phyloP scores from a whole-genome alignment of 2,888 invertebrate species.

The Furcula furcula region DNA sequence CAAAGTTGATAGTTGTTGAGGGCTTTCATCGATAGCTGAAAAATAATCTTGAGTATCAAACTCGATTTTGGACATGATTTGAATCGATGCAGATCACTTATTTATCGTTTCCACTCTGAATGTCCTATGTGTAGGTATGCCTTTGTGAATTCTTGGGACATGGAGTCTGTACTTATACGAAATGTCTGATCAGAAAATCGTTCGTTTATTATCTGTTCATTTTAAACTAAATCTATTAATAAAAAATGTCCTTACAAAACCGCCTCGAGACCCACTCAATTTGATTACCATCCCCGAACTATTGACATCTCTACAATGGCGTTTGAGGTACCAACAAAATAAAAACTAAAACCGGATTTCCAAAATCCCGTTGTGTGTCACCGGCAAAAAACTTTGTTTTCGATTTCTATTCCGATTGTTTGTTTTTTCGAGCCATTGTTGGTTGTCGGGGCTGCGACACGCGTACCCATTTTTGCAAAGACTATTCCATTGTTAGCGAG shows the following conservation, averaged over 20 bases:
- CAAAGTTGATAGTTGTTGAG: too few relatives aligned
- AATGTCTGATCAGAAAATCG: too few relatives aligned
- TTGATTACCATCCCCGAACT: slow-evolving; percentile 38
- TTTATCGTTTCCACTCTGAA: too few relatives aligned
- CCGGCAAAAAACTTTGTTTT: slow-evolving; percentile 76
- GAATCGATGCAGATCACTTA: too few relatives aligned
- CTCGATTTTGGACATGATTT: too few relatives aligned
- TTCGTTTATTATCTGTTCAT: too few relatives aligned
- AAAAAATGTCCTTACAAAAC: slow-evolving; percentile 3
- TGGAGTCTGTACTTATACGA: too few relatives aligned
- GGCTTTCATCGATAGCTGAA: too few relatives aligned
- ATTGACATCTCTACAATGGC: slow-evolving; percentile 53
- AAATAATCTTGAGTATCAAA: too few relatives aligned
- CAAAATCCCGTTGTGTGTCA: slow-evolving; percentile 78
- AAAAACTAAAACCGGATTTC: slow-evolving; percentile 76
- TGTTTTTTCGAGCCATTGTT: slow-evolving; percentile 76
- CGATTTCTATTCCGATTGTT: slow-evolving; percentile 79
- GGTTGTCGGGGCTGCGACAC: slow-evolving; percentile 64
- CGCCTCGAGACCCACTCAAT: slow-evolving; percentile 21
- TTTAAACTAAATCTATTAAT: too few relatives aligned
- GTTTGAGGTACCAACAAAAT: slow-evolving; percentile 55
- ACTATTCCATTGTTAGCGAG: slow-evolving; percentile 70
- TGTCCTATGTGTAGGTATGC: too few relatives aligned
- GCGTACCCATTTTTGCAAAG: slow-evolving; percentile 77
- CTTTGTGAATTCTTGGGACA: too few relatives aligned